Percentiles rank a stretch among this genome's conserved stretches.
Evolutionary conservation across 2,888 invertebrate genomes (phyloP).

Genomic region (Cartodere bifasciata): DNA sequence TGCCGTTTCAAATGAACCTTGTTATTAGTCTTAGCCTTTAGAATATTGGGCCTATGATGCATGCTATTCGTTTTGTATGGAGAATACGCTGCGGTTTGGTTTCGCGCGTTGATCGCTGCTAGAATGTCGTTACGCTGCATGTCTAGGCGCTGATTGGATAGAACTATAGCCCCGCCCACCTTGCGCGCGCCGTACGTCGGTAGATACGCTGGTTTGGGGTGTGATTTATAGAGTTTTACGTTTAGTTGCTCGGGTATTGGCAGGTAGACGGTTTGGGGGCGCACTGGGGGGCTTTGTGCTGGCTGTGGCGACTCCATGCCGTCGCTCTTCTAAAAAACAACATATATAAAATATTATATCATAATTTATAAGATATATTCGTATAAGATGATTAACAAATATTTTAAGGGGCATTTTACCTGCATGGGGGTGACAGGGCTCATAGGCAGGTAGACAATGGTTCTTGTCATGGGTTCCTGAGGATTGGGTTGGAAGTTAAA

Average conservation of each 20-base stretch:
- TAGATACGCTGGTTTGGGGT: constrained; percentile 47
- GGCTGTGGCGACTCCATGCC: constrained; percentile 25
- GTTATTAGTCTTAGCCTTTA: constrained; percentile 23
- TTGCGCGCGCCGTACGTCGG: constrained; percentile 45
- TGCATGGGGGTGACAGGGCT: constrained; percentile 29
- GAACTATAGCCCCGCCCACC: constrained; percentile 42
- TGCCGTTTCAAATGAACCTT: constrained; percentile 26
- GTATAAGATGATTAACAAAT: neutral
- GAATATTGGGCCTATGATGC: constrained; percentile 24
- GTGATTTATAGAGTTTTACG: constrained; percentile 36
- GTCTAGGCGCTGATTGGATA: constrained; percentile 34
- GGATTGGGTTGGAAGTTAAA: no score
- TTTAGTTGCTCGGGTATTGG: constrained; percentile 25
- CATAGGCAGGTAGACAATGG: constrained; percentile 24
- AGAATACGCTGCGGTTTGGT: constrained; percentile 19
- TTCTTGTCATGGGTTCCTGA: no score
- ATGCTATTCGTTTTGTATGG: constrained; percentile 20
- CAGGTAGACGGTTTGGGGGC: constrained; percentile 24
- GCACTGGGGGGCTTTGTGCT: constrained; percentile 20
- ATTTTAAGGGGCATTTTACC: constrained; percentile 19
- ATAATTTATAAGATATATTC: neutral
- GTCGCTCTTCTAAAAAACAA: constrained; percentile 18
- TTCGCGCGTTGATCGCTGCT: constrained; percentile 24
- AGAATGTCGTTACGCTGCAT: constrained; percentile 30
- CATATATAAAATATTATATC: neutral